Conservation (phyloP, 2,113 vertebrate species). For the Chloebia gouldiae region DNA sequence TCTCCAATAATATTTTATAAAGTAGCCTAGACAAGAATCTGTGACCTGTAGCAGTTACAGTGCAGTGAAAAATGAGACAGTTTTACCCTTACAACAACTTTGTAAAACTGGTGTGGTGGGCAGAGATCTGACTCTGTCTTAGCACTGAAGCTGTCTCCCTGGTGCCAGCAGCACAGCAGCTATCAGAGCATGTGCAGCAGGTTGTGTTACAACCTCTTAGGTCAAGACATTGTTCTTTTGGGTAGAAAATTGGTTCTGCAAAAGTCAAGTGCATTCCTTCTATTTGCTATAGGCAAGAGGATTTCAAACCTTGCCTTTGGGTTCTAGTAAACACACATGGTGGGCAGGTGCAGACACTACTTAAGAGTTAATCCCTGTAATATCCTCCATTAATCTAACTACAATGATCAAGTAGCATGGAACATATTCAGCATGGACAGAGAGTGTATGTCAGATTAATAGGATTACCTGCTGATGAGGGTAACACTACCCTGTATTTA, state of each 20-base stretch:
- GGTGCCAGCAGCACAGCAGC: neutral
- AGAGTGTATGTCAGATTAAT: neutral
- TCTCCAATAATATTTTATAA: neutral
- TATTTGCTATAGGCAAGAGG: neutral
- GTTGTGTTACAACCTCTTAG: neutral
- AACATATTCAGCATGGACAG: neutral
- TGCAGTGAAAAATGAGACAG: neutral
- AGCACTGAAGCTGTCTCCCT: neutral
- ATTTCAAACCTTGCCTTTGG: neutral
- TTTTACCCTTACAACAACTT: neutral
- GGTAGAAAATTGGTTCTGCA: neutral
- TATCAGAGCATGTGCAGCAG: neutral
- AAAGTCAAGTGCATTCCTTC: neutral
- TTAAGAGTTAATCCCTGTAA: conserved; percentile 21
- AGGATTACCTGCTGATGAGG: neutral
- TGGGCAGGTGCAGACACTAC: conserved; percentile 6
- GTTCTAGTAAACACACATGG: neutral
- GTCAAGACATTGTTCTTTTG: neutral
- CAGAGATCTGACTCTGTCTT: neutral
- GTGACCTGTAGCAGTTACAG: neutral
- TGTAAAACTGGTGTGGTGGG: neutral
- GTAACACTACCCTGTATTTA: neutral
- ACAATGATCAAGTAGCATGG: neutral
- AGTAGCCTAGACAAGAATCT: neutral
- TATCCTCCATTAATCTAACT: conserved; percentile 21